These are phyloP conservation scores for Thysanoteuthis rhombus DNA, from an alignment of 2,888 invertebrate species.

Conservation along the genomic window DNA sequence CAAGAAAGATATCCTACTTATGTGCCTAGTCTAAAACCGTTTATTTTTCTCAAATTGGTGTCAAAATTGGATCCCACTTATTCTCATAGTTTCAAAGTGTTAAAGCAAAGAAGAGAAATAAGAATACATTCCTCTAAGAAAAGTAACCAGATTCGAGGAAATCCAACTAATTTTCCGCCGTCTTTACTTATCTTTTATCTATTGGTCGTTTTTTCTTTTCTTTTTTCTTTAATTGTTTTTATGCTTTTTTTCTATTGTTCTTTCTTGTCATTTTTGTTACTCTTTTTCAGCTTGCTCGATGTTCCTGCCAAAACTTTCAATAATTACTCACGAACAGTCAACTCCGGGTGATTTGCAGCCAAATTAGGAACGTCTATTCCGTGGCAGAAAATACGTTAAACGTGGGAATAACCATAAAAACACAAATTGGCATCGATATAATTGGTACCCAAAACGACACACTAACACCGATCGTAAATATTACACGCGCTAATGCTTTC, in stretches of 20 bases:
- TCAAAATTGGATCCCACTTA: too few species aligned
- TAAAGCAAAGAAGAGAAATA: too few species aligned
- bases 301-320: background rate
- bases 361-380: background rate
- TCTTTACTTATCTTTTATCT: too few species aligned
- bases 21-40: too few species aligned
- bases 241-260: background rate
- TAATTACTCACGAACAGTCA: background rate
- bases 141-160: too few species aligned
- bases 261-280: background rate
- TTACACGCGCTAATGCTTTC: background rate
- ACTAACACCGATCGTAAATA: background rate
- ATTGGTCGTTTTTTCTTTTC: too few species aligned
- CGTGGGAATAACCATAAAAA: background rate
- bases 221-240: too few species aligned
- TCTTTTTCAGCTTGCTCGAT: background rate
- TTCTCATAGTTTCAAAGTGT: too few species aligned
- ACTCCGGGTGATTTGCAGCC: background rate
- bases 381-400: background rate
- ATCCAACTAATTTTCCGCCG: too few species aligned
- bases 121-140: too few species aligned
- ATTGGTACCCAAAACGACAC: background rate
- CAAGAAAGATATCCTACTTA: too few species aligned
- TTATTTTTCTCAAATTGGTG: too few species aligned
- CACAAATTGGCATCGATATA: background rate